Percentiles rank a stretch among this genome's conserved stretches.
Conservation (phyloP, 2,113 vertebrate genomes). For the Circaetus gallicus region DNA sequence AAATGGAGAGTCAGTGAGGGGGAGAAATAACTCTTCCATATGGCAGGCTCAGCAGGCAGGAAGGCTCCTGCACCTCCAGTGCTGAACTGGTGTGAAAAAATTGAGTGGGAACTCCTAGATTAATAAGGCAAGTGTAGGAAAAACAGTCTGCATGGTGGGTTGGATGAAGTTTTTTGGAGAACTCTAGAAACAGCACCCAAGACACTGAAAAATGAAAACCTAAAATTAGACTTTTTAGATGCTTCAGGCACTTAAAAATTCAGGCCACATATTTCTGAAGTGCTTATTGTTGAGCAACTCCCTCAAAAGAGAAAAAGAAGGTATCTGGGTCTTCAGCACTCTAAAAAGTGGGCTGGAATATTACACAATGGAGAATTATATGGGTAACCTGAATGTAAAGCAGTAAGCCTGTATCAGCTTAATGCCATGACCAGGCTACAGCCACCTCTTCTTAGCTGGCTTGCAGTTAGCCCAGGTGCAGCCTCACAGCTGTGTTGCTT, state of each 20-base stretch:
- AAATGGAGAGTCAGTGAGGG: neutral
- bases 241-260: constrained; percentile 23
- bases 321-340: neutral
- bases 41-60: constrained; percentile 50
- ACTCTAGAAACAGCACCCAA: constrained; percentile 14
- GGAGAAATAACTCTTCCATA: constrained; percentile 36
- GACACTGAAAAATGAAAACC: constrained; percentile 10
- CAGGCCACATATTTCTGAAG: constrained; percentile 36
- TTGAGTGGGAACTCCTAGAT: constrained; percentile 48
- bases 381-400: neutral
- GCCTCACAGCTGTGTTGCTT: neutral
- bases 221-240: constrained; percentile 34
- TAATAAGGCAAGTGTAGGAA: constrained; percentile 44
- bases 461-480: neutral
- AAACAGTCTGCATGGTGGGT: constrained; percentile 59
- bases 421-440: neutral
- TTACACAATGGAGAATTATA: neutral
- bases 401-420: neutral
- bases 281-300: neutral
- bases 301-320: neutral
- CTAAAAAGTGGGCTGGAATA: neutral
- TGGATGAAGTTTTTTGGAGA: constrained; percentile 29
- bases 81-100: constrained; percentile 53
- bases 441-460: neutral
- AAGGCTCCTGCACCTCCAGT: constrained; percentile 17